Evolutionary conservation across 2,888 invertebrate species (phyloP).

Genomic region (Tetranychus piercei): DNA sequence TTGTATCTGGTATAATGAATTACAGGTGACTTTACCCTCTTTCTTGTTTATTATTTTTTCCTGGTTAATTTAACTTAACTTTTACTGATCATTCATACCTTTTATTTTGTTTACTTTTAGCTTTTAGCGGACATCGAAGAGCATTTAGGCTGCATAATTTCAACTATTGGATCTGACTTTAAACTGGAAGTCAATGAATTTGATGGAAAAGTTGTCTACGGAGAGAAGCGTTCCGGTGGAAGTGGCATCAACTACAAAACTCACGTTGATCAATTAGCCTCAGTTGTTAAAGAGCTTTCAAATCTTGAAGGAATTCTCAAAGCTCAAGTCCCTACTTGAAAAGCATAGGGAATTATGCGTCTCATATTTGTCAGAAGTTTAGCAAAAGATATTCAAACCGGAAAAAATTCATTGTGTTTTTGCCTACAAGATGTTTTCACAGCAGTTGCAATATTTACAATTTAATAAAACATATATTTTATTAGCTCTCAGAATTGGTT

Average conservation of each 20-base stretch:
- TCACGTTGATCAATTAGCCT: conserved; percentile 79
- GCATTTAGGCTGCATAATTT: conserved; percentile 85
- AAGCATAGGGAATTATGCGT: no score
- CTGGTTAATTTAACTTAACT: conserved; percentile 32
- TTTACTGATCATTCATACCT: conserved; percentile 13
- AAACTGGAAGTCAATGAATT: conserved; percentile 84
- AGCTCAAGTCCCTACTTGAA: no score
- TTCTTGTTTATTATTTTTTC: neutral
- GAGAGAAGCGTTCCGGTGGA: conserved; percentile 52
- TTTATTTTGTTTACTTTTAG: conserved; percentile 37
- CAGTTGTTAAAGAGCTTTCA: conserved; percentile 63
- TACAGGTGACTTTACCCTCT: conserved; percentile 43
- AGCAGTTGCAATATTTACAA: no score
- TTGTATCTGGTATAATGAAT: conserved; percentile 96
- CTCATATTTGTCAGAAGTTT: no score
- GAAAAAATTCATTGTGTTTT: no score
- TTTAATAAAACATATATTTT: no score
- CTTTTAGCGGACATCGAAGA: conserved; percentile 88
- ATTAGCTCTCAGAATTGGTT: no score
- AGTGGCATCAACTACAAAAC: conserved; percentile 53
- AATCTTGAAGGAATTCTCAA: conserved; percentile 72
- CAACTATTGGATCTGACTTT: conserved; percentile 62
- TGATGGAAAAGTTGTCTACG: conserved; percentile 93
- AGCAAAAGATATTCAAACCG: no score
- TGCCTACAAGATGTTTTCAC: no score